Evolutionary conservation across 92 coral and sea anemone species (phyloP).

Genomic region (Porites rus): DNA sequence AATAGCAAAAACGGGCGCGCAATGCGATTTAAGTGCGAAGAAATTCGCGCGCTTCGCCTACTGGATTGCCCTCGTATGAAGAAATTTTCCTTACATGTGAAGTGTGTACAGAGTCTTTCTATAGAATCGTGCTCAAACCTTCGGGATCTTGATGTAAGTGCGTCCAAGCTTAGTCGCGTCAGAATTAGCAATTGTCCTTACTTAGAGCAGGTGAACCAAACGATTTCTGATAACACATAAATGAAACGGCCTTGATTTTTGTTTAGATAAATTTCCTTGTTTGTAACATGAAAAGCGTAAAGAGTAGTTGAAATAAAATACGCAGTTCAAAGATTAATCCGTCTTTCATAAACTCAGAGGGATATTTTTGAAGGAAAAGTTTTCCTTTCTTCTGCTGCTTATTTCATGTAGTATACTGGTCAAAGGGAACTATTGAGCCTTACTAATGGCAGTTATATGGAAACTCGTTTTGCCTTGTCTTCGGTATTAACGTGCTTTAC

Average conservation of each 20-base stretch:
- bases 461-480: too few species aligned
- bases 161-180: constrained; percentile 49
- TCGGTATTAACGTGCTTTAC: too few species aligned
- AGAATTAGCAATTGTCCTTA: constrained; percentile 74
- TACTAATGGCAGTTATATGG: too few species aligned
- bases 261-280: too few species aligned
- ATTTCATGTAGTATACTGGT: too few species aligned
- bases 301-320: not conserved
- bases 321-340: not conserved
- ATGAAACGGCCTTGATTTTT: too few species aligned
- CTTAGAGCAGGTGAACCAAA: constrained; percentile 37
- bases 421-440: too few species aligned
- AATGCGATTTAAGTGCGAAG: constrained; percentile 74
- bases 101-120: constrained; percentile 59
- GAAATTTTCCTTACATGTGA: constrained; percentile 70
- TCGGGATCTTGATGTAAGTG: constrained; percentile 58
- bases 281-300: too few species aligned
- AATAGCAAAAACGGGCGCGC: constrained; percentile 49
- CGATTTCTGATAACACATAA: not conserved
- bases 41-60: constrained; percentile 66
- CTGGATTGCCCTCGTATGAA: constrained; percentile 67
- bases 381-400: too few species aligned
- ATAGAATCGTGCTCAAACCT: constrained; percentile 76
- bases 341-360: too few species aligned
- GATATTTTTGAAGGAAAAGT: too few species aligned